These are phyloP conservation scores for Connochaetes taurinus DNA, from an alignment of 2,113 vertebrate genomes.

Conservation along the genomic window DNA sequence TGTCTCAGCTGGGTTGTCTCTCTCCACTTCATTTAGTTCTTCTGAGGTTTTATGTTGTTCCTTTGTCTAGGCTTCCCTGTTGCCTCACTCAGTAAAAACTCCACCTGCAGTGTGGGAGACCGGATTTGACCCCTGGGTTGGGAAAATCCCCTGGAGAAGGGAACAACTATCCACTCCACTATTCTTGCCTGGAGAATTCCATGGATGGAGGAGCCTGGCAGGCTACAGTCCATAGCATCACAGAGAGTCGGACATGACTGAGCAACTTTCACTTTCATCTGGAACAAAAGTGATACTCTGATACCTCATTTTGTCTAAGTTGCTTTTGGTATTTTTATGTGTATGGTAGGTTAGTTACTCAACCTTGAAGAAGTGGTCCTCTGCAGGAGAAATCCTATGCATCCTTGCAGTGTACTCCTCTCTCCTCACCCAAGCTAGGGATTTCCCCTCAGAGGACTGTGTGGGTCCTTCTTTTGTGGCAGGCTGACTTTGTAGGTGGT, in stretches of 20 bases:
- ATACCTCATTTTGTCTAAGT: background rate
- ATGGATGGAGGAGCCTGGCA: background rate
- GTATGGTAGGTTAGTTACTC: background rate
- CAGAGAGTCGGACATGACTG: background rate
- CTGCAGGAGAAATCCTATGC: background rate
- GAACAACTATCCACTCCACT: background rate
- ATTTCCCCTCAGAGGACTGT: background rate
- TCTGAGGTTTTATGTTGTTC: background rate
- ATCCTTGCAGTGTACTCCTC: background rate
- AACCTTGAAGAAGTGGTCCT: background rate
- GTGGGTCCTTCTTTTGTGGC: background rate
- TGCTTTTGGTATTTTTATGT: background rate
- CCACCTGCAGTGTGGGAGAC: background rate
- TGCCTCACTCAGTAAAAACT: background rate
- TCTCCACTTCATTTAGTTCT: background rate
- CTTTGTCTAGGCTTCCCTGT: background rate
- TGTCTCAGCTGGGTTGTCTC: background rate
- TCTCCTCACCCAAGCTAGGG: background rate
- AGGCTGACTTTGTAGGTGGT: background rate
- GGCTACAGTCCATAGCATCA: background rate
- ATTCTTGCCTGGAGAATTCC: background rate
- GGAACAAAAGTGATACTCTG: background rate
- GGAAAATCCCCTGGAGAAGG: background rate
- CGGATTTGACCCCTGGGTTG: background rate
- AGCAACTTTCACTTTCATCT: background rate